Evolutionary conservation across 1,140 invertebrate genomes (phyloP), one percentile per base, ranked within the genome.

Genomic region (Leptonema lineaticorne): DNA sequence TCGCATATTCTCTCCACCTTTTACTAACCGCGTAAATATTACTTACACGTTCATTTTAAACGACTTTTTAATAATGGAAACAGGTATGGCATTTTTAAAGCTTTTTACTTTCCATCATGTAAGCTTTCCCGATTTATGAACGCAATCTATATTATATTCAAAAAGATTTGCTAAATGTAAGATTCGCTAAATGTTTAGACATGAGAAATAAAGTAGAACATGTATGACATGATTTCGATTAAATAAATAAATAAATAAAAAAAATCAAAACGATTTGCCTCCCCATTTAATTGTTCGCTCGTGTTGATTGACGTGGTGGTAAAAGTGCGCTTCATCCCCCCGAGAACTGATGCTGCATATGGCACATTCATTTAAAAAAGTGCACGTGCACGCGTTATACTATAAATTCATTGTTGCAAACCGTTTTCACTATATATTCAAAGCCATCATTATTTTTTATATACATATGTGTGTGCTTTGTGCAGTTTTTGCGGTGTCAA

Each of bases 341-440:
- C 14, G 28, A 27, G 56, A 58, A 26, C 26, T 1, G 29, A 58
- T 28, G 20, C 8, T 18, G 26, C 56, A 58, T 27, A 58, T 58
- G 56, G 20, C 28, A 27, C 11, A 27, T 26, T 58, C 26, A 28
- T 22, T 58, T 27, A 27, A 48, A 9, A 48, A 48, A 41, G 37
- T 41, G 37, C 48, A 24, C 20, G 22, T 58, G 26, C 26, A 27
- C 56, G 26, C 56, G 46, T 58, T 27, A 29, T 16, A 4, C 29
- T 58, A 26, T 58, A 56, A 56, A 22, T 22, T 20, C 53, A 6
- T 16, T 48, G 46, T 48, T n/a, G n/a, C n/a, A n/a, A n/a, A n/a
- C n/a, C n/a, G n/a, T n/a, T n/a, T n/a, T 41, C 16, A 41, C 16
- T 4, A 41, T 16, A 41, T 41, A 16, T 33, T 6, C 30, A 33